Base-by-base conservation (phyloP, 2,113 vertebrate genomes). In the Sprattus sprattus region DNA sequence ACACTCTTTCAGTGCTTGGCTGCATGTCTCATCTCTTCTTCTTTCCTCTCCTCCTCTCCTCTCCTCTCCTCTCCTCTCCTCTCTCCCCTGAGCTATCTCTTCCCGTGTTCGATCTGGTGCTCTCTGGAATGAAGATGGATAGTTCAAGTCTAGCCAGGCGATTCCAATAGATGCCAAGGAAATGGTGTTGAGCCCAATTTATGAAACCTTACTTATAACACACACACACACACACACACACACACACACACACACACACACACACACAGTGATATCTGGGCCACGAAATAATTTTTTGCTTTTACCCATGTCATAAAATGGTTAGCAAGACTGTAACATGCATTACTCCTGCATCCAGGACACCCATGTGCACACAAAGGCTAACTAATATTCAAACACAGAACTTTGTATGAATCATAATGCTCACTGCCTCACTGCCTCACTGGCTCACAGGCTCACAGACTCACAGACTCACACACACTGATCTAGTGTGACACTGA, bases 91-190 rank as follows among this genome's bases (percentile, higher is more conserved):
- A 11, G 1, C 87, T 45, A 89, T 86, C 88, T 88, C 57, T 71
- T 32, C 64, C 28, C n/a, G 11, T 71, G 64, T 28, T 71, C 64
- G 11, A 28, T 71, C 7, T 28, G 11, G 64, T 71, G 64, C 64
- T 28, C n/a, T 28, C n/a, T 71, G 64, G n/a, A 93, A 93, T 93
- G 92, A 94, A 92, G 92, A 94, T 91, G 89, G 90, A 93, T 93
- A 92, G 90, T 84, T 91, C 86, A 71, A 86, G 83, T 67, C 60
- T 89, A 83, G 88, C 89, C 89, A 85, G 91, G 85, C 86, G 88
- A 83, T 78, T 45, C 89, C 87, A 88, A 84, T 39, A 57, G 87
- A 91, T 85, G 83, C 91, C 87, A 39, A 85, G 64, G 83, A 90
- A 78, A 93, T 91, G 89, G 87, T 87, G 86, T 87, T 87, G 64